Evolutionary conservation across 2,113 vertebrate species (phyloP).

Genomic region (Stegostoma tigrinum): DNA sequence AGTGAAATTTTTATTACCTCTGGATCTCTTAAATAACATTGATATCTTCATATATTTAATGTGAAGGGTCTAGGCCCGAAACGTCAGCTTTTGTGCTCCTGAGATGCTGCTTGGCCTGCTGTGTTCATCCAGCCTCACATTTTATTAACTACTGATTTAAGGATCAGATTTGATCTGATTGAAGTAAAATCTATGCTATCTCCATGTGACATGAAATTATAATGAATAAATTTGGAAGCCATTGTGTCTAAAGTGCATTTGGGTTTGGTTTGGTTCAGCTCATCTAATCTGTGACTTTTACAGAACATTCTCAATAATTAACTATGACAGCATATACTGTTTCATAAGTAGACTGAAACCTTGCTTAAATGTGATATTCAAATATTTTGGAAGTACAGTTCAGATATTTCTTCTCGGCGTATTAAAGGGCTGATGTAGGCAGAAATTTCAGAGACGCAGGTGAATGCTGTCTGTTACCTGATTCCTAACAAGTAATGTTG

Average conservation of each 20-base stretch:
- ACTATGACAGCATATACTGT: background rate
- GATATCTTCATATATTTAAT: background rate
- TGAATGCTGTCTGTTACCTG: background rate
- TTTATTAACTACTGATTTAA: no score
- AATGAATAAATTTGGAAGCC: background rate
- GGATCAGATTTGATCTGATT: no score
- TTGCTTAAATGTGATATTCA: background rate
- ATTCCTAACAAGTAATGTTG: background rate
- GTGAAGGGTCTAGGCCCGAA: no score
- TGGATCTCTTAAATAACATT: background rate
- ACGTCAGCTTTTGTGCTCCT: no score
- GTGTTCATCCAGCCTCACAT: no score
- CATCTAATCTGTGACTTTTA: background rate
- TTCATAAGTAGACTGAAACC: background rate
- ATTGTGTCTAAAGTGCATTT: background rate
- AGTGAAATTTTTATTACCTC: background rate
- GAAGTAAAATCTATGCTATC: no score
- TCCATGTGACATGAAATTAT: no score
- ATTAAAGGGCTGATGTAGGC: background rate
- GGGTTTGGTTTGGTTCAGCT: background rate
- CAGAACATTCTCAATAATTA: background rate
- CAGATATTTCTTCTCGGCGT: background rate
- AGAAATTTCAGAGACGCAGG: no score
- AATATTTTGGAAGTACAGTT: background rate
- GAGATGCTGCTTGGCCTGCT: no score